Evolutionary conservation across 2,888 invertebrate species (phyloP).

Genomic region (Blera fallax): DNA sequence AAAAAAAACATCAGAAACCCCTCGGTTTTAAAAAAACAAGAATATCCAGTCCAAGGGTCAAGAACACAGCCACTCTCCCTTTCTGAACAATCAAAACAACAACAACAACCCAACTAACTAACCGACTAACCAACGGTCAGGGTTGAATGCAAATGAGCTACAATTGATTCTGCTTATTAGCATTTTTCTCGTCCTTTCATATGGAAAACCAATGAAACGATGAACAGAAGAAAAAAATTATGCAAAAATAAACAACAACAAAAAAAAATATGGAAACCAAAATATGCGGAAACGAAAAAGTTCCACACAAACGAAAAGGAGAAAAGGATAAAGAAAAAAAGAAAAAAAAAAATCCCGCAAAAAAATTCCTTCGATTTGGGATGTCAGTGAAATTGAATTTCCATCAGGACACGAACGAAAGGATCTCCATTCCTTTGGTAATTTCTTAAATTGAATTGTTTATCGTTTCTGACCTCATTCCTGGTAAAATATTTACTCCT

Average conservation of each 20-base stretch:
- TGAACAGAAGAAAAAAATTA: constrained; percentile 9
- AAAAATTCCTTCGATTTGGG: constrained; percentile 30
- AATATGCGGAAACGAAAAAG: neutral
- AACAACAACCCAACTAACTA: constrained; percentile 1
- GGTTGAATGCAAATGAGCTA: constrained; percentile 64
- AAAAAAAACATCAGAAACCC: neutral
- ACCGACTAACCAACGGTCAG: constrained; percentile 49
- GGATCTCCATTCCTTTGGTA: neutral
- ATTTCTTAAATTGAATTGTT: constrained; percentile 32
- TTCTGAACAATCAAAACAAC: no score
- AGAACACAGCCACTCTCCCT: constrained; percentile 17
- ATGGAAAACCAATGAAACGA: constrained; percentile 37
- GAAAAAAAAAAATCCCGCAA: neutral
- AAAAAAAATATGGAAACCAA: constrained; percentile 22
- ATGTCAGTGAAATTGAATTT: constrained; percentile 57
- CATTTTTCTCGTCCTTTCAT: constrained; percentile 64
- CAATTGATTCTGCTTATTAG: constrained; percentile 64
- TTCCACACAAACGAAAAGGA: no score
- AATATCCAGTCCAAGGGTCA: constrained; percentile 38
- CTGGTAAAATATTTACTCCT: constrained; percentile 36
- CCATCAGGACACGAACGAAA: neutral
- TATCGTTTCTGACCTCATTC: constrained; percentile 37
- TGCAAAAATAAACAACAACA: neutral
- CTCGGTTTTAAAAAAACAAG: neutral
- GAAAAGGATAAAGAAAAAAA: no score